Percentiles rank a stretch among this genome's conserved stretches.
Evolutionary conservation across 1,140 invertebrate species (phyloP).

Genomic region (Paraescarpia echinospica): DNA sequence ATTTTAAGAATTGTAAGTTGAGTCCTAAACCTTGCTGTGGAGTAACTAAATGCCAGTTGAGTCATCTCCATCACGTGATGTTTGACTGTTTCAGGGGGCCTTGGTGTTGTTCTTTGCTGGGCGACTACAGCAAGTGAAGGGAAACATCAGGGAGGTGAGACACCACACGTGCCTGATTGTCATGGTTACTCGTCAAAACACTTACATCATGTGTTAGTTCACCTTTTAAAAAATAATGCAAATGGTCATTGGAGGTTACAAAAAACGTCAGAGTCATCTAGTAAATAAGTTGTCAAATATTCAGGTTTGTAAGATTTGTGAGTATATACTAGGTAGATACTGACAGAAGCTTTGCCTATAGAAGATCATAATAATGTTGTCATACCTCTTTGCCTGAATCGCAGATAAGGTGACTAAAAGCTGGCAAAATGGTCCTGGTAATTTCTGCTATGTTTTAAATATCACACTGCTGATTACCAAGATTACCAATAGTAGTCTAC

Average conservation of each 20-base stretch:
- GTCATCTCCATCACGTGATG: background rate
- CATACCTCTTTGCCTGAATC: too few species aligned
- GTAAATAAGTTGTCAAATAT: background rate
- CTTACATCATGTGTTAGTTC: background rate
- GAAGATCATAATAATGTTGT: too few species aligned
- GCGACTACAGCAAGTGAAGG: conserved; percentile 78
- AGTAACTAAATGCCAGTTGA: background rate
- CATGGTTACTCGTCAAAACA: background rate
- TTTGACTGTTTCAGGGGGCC: conserved; percentile 67
- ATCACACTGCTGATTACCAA: background rate
- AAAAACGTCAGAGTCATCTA: background rate
- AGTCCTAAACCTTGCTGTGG: background rate
- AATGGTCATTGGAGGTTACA: background rate
- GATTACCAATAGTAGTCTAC: too few species aligned
- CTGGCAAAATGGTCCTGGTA: background rate
- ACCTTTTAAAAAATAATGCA: background rate
- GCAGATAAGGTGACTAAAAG: background rate
- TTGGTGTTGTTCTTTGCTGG: conserved; percentile 92
- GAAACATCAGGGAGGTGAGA: conserved; percentile 69
- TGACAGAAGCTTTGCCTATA: too few species aligned
- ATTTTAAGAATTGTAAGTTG: background rate
- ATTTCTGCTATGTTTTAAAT: conserved; percentile 11
- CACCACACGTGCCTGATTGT: background rate
- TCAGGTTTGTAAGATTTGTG: background rate
- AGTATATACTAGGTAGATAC: background rate